Percentiles rank a stretch among this genome's conserved stretches.
Evolutionary conservation across 1,140 invertebrate species (phyloP).

Genomic region (Geopemphigus sp.): DNA sequence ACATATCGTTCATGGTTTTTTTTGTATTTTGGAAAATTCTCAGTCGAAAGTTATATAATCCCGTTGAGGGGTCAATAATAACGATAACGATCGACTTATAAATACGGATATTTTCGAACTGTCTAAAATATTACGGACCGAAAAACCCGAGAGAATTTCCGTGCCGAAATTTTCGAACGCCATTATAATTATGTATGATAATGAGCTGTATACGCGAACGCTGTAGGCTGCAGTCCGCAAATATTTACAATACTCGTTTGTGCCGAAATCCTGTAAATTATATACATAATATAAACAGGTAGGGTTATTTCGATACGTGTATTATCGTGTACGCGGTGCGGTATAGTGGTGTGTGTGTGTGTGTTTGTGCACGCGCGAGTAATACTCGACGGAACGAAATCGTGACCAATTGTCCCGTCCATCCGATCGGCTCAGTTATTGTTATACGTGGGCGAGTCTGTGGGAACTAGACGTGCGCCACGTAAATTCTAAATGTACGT

Average conservation of each 20-base stretch:
- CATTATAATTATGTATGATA: not conserved
- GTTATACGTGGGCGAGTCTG: not conserved
- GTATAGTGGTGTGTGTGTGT: no score
- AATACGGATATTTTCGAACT: no score
- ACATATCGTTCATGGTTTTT: no score
- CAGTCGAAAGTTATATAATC: no score
- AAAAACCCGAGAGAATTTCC: not conserved
- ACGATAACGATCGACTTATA: no score
- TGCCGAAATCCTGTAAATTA: not conserved
- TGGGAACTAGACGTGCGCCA: no score
- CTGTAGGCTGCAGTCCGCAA: not conserved
- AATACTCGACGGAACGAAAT: not conserved
- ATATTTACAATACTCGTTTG: constrained; percentile 21
- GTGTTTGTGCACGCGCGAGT: no score
- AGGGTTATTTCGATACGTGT: not conserved
- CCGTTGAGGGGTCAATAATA: no score
- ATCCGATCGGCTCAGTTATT: not conserved
- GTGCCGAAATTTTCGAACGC: not conserved
- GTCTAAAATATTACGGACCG: no score
- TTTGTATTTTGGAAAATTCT: no score
- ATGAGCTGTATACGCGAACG: not conserved
- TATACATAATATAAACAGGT: not conserved
- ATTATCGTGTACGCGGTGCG: not conserved
- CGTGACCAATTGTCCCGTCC: constrained; percentile 17
- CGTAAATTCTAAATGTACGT: no score